Conservation (phyloP, 1,140 invertebrate genomes). For the Trichonephila clavipes region DNA sequence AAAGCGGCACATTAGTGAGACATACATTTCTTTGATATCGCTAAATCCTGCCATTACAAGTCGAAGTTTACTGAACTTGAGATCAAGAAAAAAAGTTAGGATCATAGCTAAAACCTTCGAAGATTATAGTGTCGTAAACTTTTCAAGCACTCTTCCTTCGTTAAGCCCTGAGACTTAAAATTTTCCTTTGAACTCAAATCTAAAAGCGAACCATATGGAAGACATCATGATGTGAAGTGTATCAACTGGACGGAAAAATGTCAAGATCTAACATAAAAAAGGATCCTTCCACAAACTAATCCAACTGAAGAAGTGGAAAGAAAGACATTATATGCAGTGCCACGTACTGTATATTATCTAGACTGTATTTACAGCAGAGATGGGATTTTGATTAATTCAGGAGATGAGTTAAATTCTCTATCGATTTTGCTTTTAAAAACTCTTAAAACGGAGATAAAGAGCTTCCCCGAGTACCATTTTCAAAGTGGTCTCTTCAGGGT, state of each 20-base stretch:
- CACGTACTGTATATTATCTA: conserved; percentile 59
- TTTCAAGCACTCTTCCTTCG: conserved; percentile 70
- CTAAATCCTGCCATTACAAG: conserved; percentile 72
- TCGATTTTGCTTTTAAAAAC: conserved; percentile 64
- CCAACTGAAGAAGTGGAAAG: conserved; percentile 62
- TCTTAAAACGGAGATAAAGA: conserved; percentile 48
- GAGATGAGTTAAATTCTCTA: conserved; percentile 48
- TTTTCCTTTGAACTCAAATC: conserved; percentile 71
- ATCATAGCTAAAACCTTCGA: conserved; percentile 67
- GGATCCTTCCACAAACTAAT: conserved; percentile 51
- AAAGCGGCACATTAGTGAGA: conserved; percentile 48
- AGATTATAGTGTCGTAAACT: conserved; percentile 76
- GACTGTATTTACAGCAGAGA: conserved; percentile 50
- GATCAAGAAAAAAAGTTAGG: conserved; percentile 55
- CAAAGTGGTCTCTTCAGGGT: conserved; percentile 22
- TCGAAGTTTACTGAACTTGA: conserved; percentile 67
- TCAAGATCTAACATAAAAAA: conserved; percentile 67
- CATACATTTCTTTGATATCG: conserved; percentile 70
- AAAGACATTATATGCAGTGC: conserved; percentile 67
- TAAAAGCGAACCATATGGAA: conserved; percentile 60
- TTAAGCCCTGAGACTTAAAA: conserved; percentile 72
- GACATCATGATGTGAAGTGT: conserved; percentile 22
- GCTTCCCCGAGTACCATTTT: neutral
- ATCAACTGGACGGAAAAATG: conserved; percentile 59
- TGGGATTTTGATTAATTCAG: conserved; percentile 70